These are phyloP conservation scores for Corythoichthys haematopterus DNA, from an alignment of 2,113 vertebrate species.

Conservation along the genomic window DNA sequence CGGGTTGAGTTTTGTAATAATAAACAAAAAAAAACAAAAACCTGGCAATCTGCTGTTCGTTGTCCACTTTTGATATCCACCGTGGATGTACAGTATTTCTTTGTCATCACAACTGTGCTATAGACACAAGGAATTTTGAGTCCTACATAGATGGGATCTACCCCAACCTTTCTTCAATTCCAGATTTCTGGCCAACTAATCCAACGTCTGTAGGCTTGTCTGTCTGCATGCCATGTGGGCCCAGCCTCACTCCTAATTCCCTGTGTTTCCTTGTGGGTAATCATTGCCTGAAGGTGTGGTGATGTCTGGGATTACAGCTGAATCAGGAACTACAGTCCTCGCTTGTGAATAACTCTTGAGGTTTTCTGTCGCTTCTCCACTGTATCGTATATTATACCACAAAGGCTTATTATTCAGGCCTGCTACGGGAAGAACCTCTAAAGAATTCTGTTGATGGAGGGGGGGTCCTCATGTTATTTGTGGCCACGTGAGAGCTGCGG, in stretches of 20 bases:
- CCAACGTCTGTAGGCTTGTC: slow-evolving; percentile 39
- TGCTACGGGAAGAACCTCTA: slow-evolving; percentile 30
- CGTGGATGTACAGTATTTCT: not conserved
- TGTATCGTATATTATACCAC: slow-evolving; percentile 26
- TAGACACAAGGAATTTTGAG: not conserved
- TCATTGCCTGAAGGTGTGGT: slow-evolving; percentile 55
- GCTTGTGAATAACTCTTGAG: slow-evolving; percentile 54
- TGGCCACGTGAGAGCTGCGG: slow-evolving; percentile 44
- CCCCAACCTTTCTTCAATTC: slow-evolving; percentile 17
- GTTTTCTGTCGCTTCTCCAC: slow-evolving; percentile 31
- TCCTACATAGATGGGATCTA: not conserved
- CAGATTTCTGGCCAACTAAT: slow-evolving; percentile 16
- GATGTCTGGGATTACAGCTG: slow-evolving; percentile 41
- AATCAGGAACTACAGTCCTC: slow-evolving; percentile 41
- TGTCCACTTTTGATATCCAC: not conserved
- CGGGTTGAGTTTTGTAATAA: slow-evolving; percentile 11
- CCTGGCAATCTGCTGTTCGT: not conserved
- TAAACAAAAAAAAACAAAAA: too few species aligned
- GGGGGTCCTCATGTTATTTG: slow-evolving; percentile 43
- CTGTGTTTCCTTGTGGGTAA: slow-evolving; percentile 50
- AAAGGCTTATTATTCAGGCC: slow-evolving; percentile 35
- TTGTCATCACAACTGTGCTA: not conserved
- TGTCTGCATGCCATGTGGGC: slow-evolving; percentile 30
- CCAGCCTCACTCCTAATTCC: slow-evolving; percentile 26
- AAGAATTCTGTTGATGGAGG: slow-evolving; percentile 38